Conservation (phyloP, 2,113 vertebrate species). For the Anguilla rostrata region DNA sequence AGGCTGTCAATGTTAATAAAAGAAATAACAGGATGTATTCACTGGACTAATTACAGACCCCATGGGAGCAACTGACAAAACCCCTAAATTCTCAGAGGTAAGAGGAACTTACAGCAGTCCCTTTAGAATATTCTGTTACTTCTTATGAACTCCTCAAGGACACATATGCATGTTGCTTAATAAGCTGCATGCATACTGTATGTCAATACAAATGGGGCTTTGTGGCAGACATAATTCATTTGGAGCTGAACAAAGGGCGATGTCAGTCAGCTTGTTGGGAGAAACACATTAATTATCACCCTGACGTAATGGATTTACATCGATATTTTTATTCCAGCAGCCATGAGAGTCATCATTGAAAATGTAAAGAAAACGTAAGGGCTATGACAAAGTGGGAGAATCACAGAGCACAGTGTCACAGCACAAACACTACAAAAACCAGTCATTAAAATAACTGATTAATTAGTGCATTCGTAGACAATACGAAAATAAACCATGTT, state of each 20-base stretch:
- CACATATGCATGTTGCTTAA: not conserved
- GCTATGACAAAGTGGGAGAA: too few species aligned
- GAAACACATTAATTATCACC: not conserved
- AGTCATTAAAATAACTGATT: not conserved
- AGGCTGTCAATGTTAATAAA: not conserved
- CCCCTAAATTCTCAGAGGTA: not conserved
- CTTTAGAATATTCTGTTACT: not conserved
- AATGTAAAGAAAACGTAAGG: too few species aligned
- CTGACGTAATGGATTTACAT: not conserved
- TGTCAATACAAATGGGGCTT: not conserved
- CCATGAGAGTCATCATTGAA: too few species aligned
- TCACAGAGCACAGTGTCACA: not conserved
- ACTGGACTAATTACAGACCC: not conserved
- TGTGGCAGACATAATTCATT: not conserved
- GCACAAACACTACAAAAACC: not conserved
- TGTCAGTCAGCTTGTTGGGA: not conserved
- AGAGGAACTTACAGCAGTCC: not conserved
- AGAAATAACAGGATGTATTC: not conserved
- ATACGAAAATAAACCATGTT: not conserved
- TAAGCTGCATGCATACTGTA: not conserved
- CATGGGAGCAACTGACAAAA: not conserved
- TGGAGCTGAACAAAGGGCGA: not conserved
- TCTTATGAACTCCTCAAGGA: not conserved
- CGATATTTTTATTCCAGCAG: too few species aligned
- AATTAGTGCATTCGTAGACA: not conserved